Base-by-base conservation (phyloP, 1,140 invertebrate genomes). In the Spodoptera frugiperda region DNA sequence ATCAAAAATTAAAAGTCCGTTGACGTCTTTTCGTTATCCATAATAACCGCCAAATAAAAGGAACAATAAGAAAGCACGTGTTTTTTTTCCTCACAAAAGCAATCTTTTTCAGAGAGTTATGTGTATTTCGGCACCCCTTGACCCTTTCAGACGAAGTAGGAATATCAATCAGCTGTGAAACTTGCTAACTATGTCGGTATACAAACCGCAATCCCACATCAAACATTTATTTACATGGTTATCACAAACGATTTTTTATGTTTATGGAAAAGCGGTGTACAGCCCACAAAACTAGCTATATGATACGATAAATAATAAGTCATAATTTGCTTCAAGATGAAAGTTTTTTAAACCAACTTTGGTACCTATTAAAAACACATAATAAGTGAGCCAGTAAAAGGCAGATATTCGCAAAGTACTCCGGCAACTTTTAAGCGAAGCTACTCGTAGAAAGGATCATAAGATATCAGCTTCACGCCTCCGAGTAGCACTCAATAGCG, bases 381-480 rank as follows among this genome's bases (percentile, higher is more conserved):
- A 63, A 15, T 63, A 44, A 63, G 17, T 63, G 48, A 49, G 11
- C 63, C 19, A 49, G 6, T 48, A 67, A 67, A 19, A 49, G 44
- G 44, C 48, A 25, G 11, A 1, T n/a, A 25, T 67, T 67, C 14
- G 17, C 21, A 49, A 21, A 67, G 39, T 48, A 19, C 63, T 48
- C 1, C 3, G 21, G 49, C n/a, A 33, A 51, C n/a, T 68, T 68
- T 11, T 33, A 33, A 68, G 30, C 17, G 21, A 33, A 68, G 19
- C 21, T 53, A 25, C 21, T 3, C 3, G 1, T 25, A 15, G 17
- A 51, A 68, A 72, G 53, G 15, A 46, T 75, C 53, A 71, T 57
- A 68, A 78, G 70, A 78, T 59, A 75, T 76, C 54, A 74, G 39
- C 48, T 73, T 54, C 72, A 61, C 63, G 65, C 44, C 65, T 75